Percentiles rank a stretch among this genome's conserved stretches.
Conservation (phyloP, 2,797 vertebrate species). For the Acropternis orthonyx region DNA sequence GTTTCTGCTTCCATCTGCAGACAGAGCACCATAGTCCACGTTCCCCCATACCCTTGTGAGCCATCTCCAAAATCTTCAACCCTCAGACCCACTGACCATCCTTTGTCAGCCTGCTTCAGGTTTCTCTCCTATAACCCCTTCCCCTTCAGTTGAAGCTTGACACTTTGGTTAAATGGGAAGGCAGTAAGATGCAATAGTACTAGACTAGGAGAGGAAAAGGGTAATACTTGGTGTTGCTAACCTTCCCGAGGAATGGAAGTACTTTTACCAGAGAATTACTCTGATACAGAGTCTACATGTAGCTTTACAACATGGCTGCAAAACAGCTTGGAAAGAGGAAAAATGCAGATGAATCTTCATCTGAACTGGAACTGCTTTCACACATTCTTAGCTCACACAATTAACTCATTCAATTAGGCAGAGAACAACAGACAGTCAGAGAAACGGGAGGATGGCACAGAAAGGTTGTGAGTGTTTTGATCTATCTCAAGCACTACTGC, state of each 20-base stretch:
- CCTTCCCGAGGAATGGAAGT: not conserved
- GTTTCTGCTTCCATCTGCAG: not conserved
- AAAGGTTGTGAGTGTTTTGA: not conserved
- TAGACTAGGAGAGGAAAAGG: not conserved
- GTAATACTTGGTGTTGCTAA: not conserved
- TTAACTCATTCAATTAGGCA: conserved; percentile 19
- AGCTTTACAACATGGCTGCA: not conserved
- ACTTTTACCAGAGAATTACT: not conserved
- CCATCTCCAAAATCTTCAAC: not conserved
- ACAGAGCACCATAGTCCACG: not conserved
- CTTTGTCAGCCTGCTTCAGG: not conserved
- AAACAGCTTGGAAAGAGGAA: not conserved
- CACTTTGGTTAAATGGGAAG: not conserved
- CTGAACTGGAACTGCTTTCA: not conserved
- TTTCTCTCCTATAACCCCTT: not conserved
- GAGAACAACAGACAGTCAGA: not conserved
- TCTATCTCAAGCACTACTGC: not conserved
- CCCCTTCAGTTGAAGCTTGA: not conserved
- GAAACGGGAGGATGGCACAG: conserved; percentile 36
- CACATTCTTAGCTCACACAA: not conserved
- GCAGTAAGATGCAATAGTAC: not conserved
- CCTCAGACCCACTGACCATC: not conserved
- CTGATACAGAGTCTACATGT: not conserved
- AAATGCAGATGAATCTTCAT: not conserved
- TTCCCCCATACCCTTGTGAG: not conserved